Conservation (phyloP, 1,140 invertebrate species). For the Diachasmimorpha longicaudata region DNA sequence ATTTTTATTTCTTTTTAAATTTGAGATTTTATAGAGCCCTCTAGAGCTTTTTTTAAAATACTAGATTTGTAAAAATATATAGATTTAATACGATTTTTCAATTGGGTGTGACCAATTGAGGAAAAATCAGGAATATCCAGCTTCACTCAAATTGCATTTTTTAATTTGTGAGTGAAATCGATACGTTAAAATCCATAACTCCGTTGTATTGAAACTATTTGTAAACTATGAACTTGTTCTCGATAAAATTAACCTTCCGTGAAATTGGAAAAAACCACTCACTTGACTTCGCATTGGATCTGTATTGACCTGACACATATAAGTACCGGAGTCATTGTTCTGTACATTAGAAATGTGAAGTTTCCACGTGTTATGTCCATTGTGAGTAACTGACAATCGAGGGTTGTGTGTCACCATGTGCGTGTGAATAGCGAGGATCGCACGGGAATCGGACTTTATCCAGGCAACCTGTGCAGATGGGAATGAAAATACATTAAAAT, state of each 20-base stretch:
- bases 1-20: too few relatives aligned
- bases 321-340: constrained; percentile 85
- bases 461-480: constrained; percentile 76
- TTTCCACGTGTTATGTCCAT: constrained; percentile 91
- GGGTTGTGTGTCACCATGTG: constrained; percentile 89
- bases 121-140: too few relatives aligned
- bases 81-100: too few relatives aligned
- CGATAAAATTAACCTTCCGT: not conserved
- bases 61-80: too few relatives aligned
- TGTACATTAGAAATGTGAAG: constrained; percentile 87
- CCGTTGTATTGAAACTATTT: too few relatives aligned
- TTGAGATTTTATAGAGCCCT: too few relatives aligned
- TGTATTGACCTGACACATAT: constrained; percentile 93
- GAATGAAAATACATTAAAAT: constrained; percentile 34
- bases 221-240: not conserved
- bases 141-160: too few relatives aligned
- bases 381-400: constrained; percentile 83
- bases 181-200: too few relatives aligned
- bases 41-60: too few relatives aligned
- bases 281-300: constrained; percentile 90
- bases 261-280: constrained; percentile 40
- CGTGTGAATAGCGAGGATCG: constrained; percentile 87
- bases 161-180: too few relatives aligned
- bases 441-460: constrained; percentile 90
- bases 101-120: too few relatives aligned